These are phyloP conservation scores for Triops longicaudatus DNA, from an alignment of 1,140 invertebrate species.

Conservation along the genomic window DNA sequence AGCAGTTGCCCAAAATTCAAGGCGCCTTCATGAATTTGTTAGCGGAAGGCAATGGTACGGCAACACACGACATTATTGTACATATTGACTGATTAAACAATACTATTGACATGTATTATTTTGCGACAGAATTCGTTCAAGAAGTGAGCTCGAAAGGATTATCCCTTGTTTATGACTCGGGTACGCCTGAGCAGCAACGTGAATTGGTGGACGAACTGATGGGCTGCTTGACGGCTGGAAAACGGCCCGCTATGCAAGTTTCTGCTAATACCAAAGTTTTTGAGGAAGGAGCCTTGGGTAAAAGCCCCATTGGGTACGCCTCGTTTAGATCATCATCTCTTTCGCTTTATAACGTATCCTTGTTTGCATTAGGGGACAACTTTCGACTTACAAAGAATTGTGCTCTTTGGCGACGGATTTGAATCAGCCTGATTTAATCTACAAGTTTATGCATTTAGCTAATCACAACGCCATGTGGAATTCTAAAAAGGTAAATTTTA, in stretches of 20 bases:
- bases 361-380: constrained; percentile 52
- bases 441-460: constrained; percentile 89
- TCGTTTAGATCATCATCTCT: constrained; percentile 3
- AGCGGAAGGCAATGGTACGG: constrained; percentile 62
- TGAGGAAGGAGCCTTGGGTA: constrained; percentile 74
- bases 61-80: too few relatives aligned
- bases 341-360: neutral
- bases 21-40: constrained; percentile 77
- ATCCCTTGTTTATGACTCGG: constrained; percentile 74
- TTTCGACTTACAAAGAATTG: constrained; percentile 88
- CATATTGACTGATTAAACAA: too few relatives aligned
- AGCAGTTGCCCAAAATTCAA: constrained; percentile 60
- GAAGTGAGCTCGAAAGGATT: constrained; percentile 85
- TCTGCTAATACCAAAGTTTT: constrained; percentile 75
- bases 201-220: constrained; percentile 66
- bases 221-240: constrained; percentile 66
- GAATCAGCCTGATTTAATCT: constrained; percentile 87
- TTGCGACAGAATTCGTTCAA: constrained; percentile 58
- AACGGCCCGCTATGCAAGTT: constrained; percentile 57
- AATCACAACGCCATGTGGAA: constrained; percentile 92
- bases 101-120: constrained; percentile 29
- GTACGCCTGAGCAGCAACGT: constrained; percentile 57
- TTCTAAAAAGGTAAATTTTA: constrained; percentile 51
- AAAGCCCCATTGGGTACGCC: constrained; percentile 67
- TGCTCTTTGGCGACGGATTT: constrained; percentile 86